Evolutionary conservation across 1,140 invertebrate genomes (phyloP), one percentile per base, ranked within the genome.

Genomic region (Caerostris extrusa): DNA sequence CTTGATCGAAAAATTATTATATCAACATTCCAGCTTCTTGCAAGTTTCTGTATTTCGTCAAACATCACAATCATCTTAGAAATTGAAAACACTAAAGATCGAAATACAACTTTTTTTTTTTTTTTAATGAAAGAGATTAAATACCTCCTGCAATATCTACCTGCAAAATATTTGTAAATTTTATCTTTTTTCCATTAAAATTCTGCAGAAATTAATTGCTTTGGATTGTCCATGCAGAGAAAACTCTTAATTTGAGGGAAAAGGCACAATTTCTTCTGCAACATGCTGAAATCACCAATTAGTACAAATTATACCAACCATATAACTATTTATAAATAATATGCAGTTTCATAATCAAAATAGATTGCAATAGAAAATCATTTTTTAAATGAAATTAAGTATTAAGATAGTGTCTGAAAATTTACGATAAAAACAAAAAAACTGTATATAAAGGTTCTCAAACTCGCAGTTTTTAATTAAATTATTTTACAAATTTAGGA

Each of bases 171-270:
- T 67, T 6, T 67, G n/a, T 67, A 67, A 67, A 67, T 67, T 34
- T 34, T 34, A 34, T 34, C 34, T 34, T 34, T 34, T 34, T 34
- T 34, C 34, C 34, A 34, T 34, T 10, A 64, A 64, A 77, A 77
- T 50, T 77, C 71, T 5, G 8, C 14, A 10, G 34, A 50, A 77
- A 34, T 77, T 10, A 77, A 77, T 50, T 53, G 7, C 34, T 7
- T 77, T 77, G 10, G 71, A 77, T 77, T 77, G 71, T 77, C 71
- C 71, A 50, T 77, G 71, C 71, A 77, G 50, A 77, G 71, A 50
- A 77, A 71, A 34, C 67, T 19, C 19, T 71, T 19, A 71, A 77
- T 77, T 53, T 77, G 34, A 77, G 71, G 71, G 71, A 77, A 77
- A 50, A 77, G 71, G 3, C 50, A 77, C 71, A 77, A 77, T 77